Conservation (phyloP, 2,113 vertebrate species). For the Numenius arquata region DNA sequence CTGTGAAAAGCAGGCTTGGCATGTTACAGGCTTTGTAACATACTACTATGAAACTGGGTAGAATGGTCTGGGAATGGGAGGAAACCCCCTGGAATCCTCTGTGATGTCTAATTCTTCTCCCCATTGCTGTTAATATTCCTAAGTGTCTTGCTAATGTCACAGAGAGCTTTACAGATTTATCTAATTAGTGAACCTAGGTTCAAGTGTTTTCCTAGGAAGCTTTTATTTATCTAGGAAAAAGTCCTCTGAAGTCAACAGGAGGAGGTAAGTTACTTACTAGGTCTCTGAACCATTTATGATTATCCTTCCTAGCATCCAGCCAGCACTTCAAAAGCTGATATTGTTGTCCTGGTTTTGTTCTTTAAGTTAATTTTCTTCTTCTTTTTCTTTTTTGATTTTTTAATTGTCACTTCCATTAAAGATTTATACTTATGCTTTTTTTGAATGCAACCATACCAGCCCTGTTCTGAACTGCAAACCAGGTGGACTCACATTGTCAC, state of each 20-base stretch:
- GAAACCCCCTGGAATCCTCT: background rate
- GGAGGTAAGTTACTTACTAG: background rate
- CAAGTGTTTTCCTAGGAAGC: background rate
- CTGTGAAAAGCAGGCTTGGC: background rate
- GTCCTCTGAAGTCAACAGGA: background rate
- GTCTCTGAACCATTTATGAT: background rate
- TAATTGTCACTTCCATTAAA: background rate
- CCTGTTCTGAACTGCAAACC: background rate
- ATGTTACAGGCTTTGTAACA: background rate
- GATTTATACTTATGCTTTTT: background rate
- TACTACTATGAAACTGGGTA: background rate
- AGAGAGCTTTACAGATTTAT: background rate
- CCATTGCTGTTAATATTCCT: background rate
- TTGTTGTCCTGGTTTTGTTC: background rate
- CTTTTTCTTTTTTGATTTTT: background rate
- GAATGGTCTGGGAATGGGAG: background rate
- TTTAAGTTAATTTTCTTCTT: background rate
- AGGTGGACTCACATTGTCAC: background rate
- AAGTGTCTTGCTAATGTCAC: background rate
- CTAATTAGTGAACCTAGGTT: background rate
- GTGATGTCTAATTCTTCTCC: background rate
- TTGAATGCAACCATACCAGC: fast-evolving
- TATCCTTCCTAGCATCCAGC: background rate
- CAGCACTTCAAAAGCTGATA: background rate
- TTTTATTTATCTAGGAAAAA: background rate